Conservation (phyloP, 2,888 invertebrate species). For the Caenorhabditis zanzibari region DNA sequence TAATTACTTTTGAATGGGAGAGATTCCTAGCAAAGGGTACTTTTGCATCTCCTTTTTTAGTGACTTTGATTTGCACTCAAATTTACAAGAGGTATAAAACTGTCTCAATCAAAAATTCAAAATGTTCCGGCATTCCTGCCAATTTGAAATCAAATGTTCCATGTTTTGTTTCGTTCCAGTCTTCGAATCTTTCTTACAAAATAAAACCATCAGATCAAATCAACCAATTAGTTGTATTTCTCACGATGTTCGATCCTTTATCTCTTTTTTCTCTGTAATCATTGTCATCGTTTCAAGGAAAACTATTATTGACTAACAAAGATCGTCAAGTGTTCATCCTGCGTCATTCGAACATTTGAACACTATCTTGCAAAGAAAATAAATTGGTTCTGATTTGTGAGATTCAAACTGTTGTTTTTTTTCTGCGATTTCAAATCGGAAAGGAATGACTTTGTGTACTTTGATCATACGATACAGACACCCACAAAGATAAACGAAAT, state of each 20-base stretch:
- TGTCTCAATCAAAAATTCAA: no score
- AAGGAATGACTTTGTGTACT: slow-evolving; percentile 12
- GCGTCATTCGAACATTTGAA: slow-evolving; percentile 34
- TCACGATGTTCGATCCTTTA: slow-evolving; percentile 35
- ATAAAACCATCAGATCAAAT: slow-evolving; percentile 33
- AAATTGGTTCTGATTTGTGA: slow-evolving; percentile 35
- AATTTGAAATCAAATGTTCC: slow-evolving; percentile 5
- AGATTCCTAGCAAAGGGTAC: not conserved
- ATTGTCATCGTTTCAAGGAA: slow-evolving; percentile 27
- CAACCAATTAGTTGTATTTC: slow-evolving; percentile 26
- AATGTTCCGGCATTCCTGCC: not conserved
- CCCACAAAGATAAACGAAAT: slow-evolving; percentile 26
- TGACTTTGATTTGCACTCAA: no score
- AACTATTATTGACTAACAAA: slow-evolving; percentile 26
- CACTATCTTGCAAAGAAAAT: not conserved
- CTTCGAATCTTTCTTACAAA: not conserved
- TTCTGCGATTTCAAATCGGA: not conserved
- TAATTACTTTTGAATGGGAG: not conserved
- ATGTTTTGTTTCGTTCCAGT: not conserved
- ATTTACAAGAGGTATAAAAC: no score
- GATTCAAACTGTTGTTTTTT: not conserved
- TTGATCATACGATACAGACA: slow-evolving; percentile 22
- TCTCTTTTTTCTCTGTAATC: slow-evolving; percentile 24
- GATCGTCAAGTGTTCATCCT: slow-evolving; percentile 31
- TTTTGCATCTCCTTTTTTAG: no score